Evolutionary conservation across 2,113 vertebrate genomes (phyloP).

Genomic region (Catharus minimus): DNA sequence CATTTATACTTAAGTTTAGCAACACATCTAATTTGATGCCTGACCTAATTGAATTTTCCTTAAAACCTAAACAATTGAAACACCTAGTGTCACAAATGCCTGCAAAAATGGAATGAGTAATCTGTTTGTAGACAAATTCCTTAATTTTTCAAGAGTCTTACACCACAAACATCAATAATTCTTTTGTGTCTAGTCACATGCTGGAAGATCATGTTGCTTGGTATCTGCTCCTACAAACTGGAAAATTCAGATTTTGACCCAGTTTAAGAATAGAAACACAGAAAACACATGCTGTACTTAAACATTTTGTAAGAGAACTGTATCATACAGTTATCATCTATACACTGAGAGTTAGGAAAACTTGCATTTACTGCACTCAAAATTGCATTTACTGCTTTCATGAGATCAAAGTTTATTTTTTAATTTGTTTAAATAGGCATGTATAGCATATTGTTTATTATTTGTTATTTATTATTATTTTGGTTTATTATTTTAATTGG

Average conservation of each 20-base stretch:
- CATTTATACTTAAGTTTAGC: background rate
- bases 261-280: background rate
- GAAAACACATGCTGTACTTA: background rate
- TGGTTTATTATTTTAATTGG: background rate
- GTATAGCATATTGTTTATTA: background rate
- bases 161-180: background rate
- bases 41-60: background rate
- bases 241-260: background rate
- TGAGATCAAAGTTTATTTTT: background rate
- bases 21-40: background rate
- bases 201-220: background rate
- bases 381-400: background rate
- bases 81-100: background rate
- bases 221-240: background rate
- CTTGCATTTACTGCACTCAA: background rate
- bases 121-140: background rate
- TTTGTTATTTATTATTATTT: background rate
- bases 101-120: background rate
- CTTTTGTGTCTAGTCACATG: slow-evolving; percentile 7
- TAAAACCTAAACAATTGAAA: background rate
- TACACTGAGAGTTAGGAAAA: background rate
- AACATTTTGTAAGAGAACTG: background rate
- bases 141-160: background rate
- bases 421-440: background rate
- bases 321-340: background rate